phyloP scores from a whole-genome alignment of 2,113 vertebrate genomes.

The Chlamydotis undulata region DNA sequence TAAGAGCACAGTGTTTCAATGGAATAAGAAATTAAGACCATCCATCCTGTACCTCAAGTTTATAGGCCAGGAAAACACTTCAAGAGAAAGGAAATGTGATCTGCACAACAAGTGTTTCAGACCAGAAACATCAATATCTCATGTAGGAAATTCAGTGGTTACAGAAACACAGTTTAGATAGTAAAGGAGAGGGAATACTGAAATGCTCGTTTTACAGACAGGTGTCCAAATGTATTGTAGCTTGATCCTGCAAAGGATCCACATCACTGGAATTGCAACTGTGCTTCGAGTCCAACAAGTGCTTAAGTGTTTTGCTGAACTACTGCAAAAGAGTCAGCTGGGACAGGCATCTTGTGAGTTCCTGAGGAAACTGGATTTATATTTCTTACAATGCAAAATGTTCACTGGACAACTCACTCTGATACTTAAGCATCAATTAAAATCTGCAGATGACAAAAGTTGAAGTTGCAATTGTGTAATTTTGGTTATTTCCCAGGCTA shows the following conservation, averaged over 20 bases:
- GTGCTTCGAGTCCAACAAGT: background rate
- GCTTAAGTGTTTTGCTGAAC: background rate
- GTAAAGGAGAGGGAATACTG: background rate
- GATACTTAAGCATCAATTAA: background rate
- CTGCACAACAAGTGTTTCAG: background rate
- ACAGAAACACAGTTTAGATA: background rate
- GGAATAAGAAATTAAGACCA: background rate
- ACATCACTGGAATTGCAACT: background rate
- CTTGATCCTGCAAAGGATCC: background rate
- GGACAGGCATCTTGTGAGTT: background rate
- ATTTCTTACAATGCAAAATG: background rate
- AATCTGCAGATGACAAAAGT: background rate
- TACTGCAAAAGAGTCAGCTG: background rate
- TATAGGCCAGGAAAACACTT: background rate
- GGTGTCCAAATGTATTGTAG: background rate
- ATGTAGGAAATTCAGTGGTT: background rate
- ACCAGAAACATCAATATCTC: background rate
- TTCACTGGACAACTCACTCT: background rate
- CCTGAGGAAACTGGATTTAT: background rate
- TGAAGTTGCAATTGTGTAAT: background rate
- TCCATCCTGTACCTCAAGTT: background rate
- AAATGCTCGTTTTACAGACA: background rate
- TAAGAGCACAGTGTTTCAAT: background rate
- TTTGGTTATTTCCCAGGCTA: background rate
- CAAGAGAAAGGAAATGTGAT: background rate